Base-by-base conservation (phyloP, 1,140 invertebrate species). In the Lineus longissimus region DNA sequence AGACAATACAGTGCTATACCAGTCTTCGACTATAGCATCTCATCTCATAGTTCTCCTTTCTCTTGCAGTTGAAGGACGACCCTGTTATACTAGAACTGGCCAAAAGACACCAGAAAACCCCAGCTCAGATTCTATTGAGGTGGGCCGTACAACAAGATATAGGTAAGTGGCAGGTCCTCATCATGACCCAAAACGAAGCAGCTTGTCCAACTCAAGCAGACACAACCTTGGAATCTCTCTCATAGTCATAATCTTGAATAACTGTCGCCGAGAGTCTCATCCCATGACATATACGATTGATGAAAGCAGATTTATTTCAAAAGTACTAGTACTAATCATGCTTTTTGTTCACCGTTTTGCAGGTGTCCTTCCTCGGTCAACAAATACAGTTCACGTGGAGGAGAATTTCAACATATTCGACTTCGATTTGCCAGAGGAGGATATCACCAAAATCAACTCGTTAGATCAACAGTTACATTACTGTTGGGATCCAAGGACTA, bases 331-430 rank as follows among this genome's bases (percentile, higher is more conserved):
- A n/a, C n/a, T n/a, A n/a, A n/a, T n/a, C n/a, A n/a, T n/a, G n/a
- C n/a, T n/a, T n/a, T n/a, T n/a, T n/a, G n/a, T n/a, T n/a, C n/a
- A n/a, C n/a, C n/a, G n/a, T n/a, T n/a, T 83, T 77, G 47, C 70
- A 88, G 86, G 86, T 60, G 84, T 91, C 17, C 87, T 92, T 61
- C 89, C 90, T 1, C 91, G 90, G 78, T 88, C 89, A 1, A 79
- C 83, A 0, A 85, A 85, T 55, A 78, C 79, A 27, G 71, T 81
- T 17, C 88, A 87, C 66, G 88, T 91, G 43, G 72, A 76, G 64
- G 84, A 88, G 63, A 91, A 91, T 76, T 84, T 88, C 19, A 73
- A 87, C 43, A 73, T 91, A 2, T 79, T 78, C 65, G 81, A 89
- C 72, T 90, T 90, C 73, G 70, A 71, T 1, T 82, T 92, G 47